These are phyloP conservation scores for Drosophila truncata DNA, from an alignment of 1,140 invertebrate genomes.

Conservation along the genomic window DNA sequence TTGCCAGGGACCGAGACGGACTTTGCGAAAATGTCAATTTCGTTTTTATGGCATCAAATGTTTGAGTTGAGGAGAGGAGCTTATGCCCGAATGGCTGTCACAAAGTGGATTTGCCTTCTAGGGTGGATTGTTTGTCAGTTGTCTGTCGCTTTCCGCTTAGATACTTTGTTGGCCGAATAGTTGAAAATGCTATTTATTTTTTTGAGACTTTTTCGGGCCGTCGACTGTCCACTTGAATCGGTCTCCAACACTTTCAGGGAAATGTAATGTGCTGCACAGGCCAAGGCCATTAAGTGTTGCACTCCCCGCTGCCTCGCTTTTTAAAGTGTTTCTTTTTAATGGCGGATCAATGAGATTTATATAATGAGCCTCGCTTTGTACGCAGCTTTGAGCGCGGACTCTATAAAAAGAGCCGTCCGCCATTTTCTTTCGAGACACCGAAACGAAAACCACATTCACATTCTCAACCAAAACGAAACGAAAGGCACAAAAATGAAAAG, in stretches of 20 bases:
- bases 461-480: slow-evolving; percentile 50
- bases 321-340: slow-evolving; percentile 67
- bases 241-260: slow-evolving; percentile 20
- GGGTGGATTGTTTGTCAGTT: slow-evolving; percentile 6
- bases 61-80: slow-evolving; percentile 53
- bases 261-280: slow-evolving; percentile 45
- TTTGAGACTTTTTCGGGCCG: not conserved
- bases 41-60: slow-evolving; percentile 78
- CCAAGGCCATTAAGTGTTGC: slow-evolving; percentile 41
- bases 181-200: not conserved
- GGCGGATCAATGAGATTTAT: slow-evolving; percentile 79
- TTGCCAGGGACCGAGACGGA: slow-evolving; percentile 67
- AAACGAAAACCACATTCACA: slow-evolving; percentile 26
- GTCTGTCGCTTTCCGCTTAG: slow-evolving; percentile 3
- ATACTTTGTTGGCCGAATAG: slow-evolving; percentile 29
- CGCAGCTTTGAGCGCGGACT: slow-evolving; percentile 56
- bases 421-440: slow-evolving; percentile 61
- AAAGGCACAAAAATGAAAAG: slow-evolving; percentile 65
- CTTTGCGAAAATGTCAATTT: slow-evolving; percentile 83
- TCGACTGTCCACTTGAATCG: not conserved
- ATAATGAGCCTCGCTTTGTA: slow-evolving; percentile 65
- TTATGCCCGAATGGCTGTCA: slow-evolving; percentile 72
- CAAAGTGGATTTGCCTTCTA: slow-evolving; percentile 67
- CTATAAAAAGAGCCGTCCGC: slow-evolving; percentile 65
- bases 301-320: slow-evolving; percentile 28